Percentiles rank a stretch among this genome's conserved stretches.
Evolutionary conservation across 1,140 invertebrate species (phyloP).

Genomic region (Sarcophaga peregrina): DNA sequence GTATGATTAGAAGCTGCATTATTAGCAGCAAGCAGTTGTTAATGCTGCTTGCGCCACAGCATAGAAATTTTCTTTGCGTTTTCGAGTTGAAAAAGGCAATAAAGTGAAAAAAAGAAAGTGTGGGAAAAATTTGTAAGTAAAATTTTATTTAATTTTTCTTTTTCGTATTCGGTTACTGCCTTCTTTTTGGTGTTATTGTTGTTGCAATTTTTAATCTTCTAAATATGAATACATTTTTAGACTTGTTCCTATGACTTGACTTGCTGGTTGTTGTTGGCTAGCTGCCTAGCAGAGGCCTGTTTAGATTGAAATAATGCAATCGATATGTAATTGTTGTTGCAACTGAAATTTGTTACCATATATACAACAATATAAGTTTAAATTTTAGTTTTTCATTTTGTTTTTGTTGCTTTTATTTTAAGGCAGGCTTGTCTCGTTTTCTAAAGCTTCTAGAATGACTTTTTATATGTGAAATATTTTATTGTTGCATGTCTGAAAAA

Average conservation of each 20-base stretch:
- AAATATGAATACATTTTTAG: conserved; percentile 12
- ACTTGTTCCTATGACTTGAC: neutral
- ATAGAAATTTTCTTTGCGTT: neutral
- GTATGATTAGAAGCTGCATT: conserved; percentile 31
- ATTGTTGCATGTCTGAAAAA: too few species aligned
- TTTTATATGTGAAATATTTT: too few species aligned
- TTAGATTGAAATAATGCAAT: neutral
- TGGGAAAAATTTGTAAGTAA: conserved; percentile 41
- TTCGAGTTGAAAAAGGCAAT: neutral
- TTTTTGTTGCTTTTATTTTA: too few species aligned
- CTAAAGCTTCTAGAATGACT: too few species aligned
- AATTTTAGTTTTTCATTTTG: too few species aligned
- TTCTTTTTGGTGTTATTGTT: too few species aligned
- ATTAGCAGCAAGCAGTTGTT: conserved; percentile 25
- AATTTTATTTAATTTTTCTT: conserved; percentile 25
- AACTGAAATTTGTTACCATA: neutral
- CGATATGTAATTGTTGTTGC: conserved; percentile 6
- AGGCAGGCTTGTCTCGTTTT: too few species aligned
- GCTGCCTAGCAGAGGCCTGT: neutral
- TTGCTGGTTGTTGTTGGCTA: neutral
- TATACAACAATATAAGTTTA: too few species aligned
- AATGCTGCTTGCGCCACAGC: neutral
- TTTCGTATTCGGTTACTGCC: too few species aligned
- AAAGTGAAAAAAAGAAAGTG: conserved; percentile 20
- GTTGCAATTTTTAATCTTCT: conserved; percentile 16